A percentile compares a stretch with the other conserved stretches of the same genome.
These are phyloP conservation scores for Formica selysi DNA, from an alignment of 1,140 invertebrate species.

Conservation along the genomic window DNA sequence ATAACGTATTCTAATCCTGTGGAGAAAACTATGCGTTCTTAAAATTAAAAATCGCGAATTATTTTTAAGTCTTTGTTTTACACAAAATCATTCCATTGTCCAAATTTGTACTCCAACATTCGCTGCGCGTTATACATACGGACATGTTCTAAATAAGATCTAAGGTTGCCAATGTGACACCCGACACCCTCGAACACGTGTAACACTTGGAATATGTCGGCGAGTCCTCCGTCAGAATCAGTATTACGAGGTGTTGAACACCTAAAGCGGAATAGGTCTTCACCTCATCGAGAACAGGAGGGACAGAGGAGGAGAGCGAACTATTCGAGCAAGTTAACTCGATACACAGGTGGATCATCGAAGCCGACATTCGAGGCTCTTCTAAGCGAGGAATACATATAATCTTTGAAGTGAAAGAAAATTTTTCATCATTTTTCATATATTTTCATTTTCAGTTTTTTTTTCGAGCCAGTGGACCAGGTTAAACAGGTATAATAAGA, in stretches of 20 bases:
- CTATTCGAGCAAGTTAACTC: constrained; percentile 70
- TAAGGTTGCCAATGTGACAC: constrained; percentile 76
- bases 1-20: neutral
- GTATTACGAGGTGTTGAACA: constrained; percentile 66
- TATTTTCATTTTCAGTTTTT: neutral
- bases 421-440: neutral
- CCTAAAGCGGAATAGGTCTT: constrained; percentile 70
- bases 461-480: neutral
- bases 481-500: neutral
- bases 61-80: neutral
- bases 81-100: neutral
- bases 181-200: constrained; percentile 76
- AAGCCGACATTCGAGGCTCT: constrained; percentile 68
- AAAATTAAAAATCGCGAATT: neutral
- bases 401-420: neutral
- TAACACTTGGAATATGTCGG: constrained; percentile 84
- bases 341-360: constrained; percentile 73
- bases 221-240: constrained; percentile 64
- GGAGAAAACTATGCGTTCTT: neutral
- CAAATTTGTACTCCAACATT: neutral
- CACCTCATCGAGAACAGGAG: constrained; percentile 42
- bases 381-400: constrained; percentile 11
- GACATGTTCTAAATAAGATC: constrained; percentile 67
- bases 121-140: constrained; percentile 7
- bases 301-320: constrained; percentile 20